Percentiles rank a stretch among this genome's conserved stretches.
phyloP scores from a whole-genome alignment of 2,113 vertebrate genomes.

The Labeo rohita region DNA sequence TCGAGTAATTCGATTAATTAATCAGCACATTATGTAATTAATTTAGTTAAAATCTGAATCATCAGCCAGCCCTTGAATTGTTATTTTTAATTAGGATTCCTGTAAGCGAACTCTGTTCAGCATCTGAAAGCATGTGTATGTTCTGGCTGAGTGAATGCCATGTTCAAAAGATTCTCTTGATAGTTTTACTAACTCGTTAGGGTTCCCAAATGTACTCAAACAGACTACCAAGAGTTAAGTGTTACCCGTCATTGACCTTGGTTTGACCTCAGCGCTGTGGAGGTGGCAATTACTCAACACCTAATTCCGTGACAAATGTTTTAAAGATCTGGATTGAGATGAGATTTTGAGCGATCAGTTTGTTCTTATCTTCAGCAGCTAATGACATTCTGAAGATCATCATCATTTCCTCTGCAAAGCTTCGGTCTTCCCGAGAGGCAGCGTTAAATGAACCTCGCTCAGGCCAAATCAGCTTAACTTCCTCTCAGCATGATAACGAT shows the following conservation, averaged over 20 bases:
- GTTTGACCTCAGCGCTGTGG: conserved; percentile 9
- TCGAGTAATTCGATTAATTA: no score
- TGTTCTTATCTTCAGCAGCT: conserved; percentile 37
- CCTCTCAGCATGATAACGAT: conserved; percentile 51
- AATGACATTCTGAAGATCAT: conserved; percentile 53
- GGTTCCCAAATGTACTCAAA: neutral
- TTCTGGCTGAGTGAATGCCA: neutral
- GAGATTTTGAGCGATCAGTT: conserved; percentile 55
- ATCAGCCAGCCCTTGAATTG: neutral
- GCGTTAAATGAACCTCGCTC: conserved; percentile 52
- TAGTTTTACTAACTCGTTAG: neutral
- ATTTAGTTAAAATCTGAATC: neutral
- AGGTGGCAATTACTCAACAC: conserved; percentile 43
- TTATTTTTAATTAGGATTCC: neutral
- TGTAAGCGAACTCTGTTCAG: neutral
- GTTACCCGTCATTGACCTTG: conserved; percentile 8
- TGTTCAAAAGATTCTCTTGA: neutral
- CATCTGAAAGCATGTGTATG: neutral
- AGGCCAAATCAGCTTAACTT: conserved; percentile 56
- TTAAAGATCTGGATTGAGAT: conserved; percentile 52
- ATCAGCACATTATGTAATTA: neutral
- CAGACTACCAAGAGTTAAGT: neutral
- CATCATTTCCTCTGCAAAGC: conserved; percentile 38
- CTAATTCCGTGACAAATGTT: conserved; percentile 54
- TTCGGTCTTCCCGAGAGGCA: conserved; percentile 49